These are phyloP conservation scores for Cydia amplana DNA, from an alignment of 1,140 invertebrate species.

Conservation along the genomic window DNA sequence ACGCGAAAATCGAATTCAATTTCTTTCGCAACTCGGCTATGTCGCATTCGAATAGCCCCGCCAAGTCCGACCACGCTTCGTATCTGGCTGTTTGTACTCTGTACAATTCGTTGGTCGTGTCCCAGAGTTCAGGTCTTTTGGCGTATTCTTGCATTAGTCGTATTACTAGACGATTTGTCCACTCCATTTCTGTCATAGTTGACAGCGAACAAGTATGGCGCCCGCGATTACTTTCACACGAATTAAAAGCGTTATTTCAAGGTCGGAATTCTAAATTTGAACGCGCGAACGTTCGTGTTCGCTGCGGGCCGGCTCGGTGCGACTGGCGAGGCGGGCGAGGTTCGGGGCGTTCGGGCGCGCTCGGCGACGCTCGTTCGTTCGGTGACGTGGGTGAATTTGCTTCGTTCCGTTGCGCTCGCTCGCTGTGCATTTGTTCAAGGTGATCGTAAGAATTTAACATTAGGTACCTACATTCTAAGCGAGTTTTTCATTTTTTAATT, in stretches of 20 bases:
- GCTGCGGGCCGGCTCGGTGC: constrained; percentile 47
- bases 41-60: constrained; percentile 59
- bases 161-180: constrained; percentile 58
- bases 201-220: background rate
- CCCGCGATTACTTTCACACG: background rate
- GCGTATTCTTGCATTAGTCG: constrained; percentile 57
- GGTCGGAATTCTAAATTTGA: constrained; percentile 17
- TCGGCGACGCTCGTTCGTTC: constrained; percentile 36
- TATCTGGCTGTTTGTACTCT: constrained; percentile 59
- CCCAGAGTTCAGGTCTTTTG: constrained; percentile 58
- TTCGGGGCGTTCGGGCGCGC: constrained; percentile 44
- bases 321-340: constrained; percentile 44
- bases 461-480: too few species aligned
- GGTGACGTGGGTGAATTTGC: background rate
- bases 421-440: too few species aligned
- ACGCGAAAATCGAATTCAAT: constrained; percentile 68
- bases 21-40: constrained; percentile 64
- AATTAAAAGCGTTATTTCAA: constrained; percentile 20
- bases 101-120: constrained; percentile 52
- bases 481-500: too few species aligned
- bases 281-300: constrained; percentile 46
- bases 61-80: constrained; percentile 63
- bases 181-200: constrained; percentile 51
- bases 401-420: background rate
- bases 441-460: too few species aligned